Percentiles rank a stretch among this genome's conserved stretches.
phyloP scores from a whole-genome alignment of 2,113 vertebrate species.

The Calypte anna region DNA sequence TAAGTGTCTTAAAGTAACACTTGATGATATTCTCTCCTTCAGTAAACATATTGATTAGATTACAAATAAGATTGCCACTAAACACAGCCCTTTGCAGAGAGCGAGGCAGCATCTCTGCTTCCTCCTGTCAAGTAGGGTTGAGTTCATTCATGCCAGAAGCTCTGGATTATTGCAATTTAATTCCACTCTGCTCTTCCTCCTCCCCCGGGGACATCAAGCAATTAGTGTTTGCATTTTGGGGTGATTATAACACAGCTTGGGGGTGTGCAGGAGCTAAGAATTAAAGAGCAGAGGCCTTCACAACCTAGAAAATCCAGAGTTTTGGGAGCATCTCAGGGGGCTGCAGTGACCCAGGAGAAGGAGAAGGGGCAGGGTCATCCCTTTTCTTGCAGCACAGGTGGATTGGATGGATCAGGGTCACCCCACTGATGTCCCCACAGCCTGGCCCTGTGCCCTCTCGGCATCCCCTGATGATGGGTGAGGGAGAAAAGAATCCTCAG shows the following conservation, averaged over 20 bases:
- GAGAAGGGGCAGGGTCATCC: neutral
- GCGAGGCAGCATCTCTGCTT: neutral
- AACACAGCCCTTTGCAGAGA: neutral
- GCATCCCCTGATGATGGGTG: fast-evolving
- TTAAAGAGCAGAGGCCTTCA: neutral
- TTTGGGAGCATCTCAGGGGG: neutral
- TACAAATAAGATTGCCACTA: constrained; percentile 62
- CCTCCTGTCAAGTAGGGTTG: neutral
- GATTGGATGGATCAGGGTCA: neutral
- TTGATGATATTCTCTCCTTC: constrained; percentile 67
- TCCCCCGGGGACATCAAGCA: neutral
- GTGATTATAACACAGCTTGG: constrained; percentile 42
- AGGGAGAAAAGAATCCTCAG: neutral
- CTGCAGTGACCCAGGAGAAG: fast-evolving
- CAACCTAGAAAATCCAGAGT: neutral
- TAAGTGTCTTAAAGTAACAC: constrained; percentile 53
- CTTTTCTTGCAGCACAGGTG: neutral
- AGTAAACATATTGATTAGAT: constrained; percentile 70
- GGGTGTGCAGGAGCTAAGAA: neutral
- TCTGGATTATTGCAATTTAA: constrained; percentile 16
- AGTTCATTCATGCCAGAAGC: neutral
- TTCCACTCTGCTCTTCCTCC: neutral
- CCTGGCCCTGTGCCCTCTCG: fast-evolving
- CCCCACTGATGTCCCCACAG: neutral
- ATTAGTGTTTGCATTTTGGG: constrained; percentile 24